A percentile compares a stretch with the other conserved stretches of the same genome.
Conservation (phyloP, 2,113 vertebrate genomes). For the Triplophysa dalaica region DNA sequence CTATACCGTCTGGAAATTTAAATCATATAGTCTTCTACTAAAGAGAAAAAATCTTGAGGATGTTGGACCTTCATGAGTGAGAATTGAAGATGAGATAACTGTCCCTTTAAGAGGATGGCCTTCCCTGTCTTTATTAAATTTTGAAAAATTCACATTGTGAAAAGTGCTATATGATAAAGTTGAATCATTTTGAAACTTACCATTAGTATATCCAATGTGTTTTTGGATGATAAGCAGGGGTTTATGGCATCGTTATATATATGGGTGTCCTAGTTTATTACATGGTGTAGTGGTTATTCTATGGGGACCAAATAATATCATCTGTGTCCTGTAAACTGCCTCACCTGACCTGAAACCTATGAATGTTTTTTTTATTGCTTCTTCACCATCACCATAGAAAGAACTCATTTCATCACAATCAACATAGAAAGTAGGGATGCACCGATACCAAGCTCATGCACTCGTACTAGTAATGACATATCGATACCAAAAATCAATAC, state of each 20-base stretch:
- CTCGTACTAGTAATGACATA: no score
- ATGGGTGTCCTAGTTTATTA: constrained; percentile 44
- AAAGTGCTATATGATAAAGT: no score
- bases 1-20: no score
- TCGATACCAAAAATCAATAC: no score
- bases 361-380: constrained; percentile 18
- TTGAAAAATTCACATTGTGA: no score
- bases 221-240: constrained; percentile 1
- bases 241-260: constrained; percentile 31
- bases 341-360: constrained; percentile 31
- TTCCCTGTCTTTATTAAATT: background rate
- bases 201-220: constrained; percentile 1
- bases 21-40: no score
- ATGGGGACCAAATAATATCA: constrained; percentile 35
- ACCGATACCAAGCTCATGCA: no score
- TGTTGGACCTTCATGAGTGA: no score
- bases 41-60: no score
- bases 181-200: background rate
- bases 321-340: background rate
- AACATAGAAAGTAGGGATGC: no score
- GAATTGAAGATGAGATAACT: no score
- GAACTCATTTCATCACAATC: background rate
- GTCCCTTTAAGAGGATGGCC: background rate
- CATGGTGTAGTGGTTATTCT: constrained; percentile 14
- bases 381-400: background rate